These are phyloP conservation scores for Macroglossus sobrinus DNA, from an alignment of 2,113 vertebrate species.

Conservation along the genomic window DNA sequence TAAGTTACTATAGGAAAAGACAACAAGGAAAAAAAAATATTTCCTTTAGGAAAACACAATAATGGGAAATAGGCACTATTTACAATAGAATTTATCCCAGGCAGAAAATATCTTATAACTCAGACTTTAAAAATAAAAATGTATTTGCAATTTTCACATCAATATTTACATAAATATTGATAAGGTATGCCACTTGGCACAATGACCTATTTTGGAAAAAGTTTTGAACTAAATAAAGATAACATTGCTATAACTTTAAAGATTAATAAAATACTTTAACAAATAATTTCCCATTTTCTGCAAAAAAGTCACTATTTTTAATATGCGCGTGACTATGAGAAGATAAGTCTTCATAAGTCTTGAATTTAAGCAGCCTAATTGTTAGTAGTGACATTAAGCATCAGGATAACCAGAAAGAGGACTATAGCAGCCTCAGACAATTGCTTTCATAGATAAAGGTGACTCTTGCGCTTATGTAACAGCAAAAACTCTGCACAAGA, in stretches of 20 bases:
- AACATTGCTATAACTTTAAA: neutral
- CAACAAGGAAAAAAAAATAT: neutral
- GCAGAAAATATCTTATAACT: neutral
- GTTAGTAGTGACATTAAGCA: neutral
- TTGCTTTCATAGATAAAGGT: neutral
- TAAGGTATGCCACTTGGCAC: neutral
- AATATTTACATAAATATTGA: slow-evolving; percentile 40
- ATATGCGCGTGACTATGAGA: neutral
- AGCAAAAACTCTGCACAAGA: neutral
- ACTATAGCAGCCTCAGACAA: neutral
- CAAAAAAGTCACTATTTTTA: neutral
- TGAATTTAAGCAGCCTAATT: neutral
- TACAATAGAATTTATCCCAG: neutral
- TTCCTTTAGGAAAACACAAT: neutral
- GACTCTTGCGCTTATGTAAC: neutral
- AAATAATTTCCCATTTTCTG: neutral
- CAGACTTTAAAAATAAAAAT: slow-evolving; percentile 15
- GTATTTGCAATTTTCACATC: slow-evolving; percentile 19
- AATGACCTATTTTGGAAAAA: neutral
- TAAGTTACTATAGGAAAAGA: neutral
- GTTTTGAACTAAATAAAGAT: neutral
- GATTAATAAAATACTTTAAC: neutral
- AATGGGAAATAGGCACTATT: neutral
- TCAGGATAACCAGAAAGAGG: neutral
- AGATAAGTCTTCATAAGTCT: neutral